Conservation (phyloP, 2,888 invertebrate genomes). For the Seira ritae region DNA sequence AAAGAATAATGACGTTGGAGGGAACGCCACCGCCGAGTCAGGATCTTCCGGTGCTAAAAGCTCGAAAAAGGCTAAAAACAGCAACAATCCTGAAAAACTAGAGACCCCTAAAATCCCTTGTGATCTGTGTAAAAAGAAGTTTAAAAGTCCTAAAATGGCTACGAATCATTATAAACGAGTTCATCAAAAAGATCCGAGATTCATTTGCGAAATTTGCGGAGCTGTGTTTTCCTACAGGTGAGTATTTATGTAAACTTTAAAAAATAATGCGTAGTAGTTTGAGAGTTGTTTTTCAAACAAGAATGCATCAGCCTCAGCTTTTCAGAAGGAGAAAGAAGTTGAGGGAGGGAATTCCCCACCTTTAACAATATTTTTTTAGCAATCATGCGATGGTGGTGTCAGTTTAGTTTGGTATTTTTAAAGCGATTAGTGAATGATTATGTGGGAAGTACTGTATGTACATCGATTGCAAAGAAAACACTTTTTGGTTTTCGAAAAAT, state of each 20-base stretch:
- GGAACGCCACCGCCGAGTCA: conserved; percentile 19
- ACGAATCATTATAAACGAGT: conserved; percentile 69
- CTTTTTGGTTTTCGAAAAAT: background rate
- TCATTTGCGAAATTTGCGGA: conserved; percentile 71
- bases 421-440: background rate
- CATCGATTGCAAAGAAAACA: conserved; percentile 3
- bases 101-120: conserved; percentile 63
- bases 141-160: conserved; percentile 71
- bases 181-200: conserved; percentile 70
- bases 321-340: background rate
- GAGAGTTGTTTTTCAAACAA: conserved; percentile 20
- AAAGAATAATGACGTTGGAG: conserved; percentile 22
- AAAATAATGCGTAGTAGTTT: conserved; percentile 9
- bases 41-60: conserved; percentile 41
- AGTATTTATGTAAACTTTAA: conserved; percentile 50
- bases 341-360: background rate
- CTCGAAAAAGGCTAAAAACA: conserved; percentile 34
- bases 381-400: background rate
- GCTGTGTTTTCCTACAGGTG: conserved; percentile 72
- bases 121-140: conserved; percentile 70
- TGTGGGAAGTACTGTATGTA: background rate
- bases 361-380: background rate
- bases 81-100: conserved; percentile 34
- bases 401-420: conserved; percentile 3
- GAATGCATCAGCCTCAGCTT: too few species aligned